Base-by-base conservation (phyloP, 2,113 vertebrate species). In the Fulmarus glacialis region DNA sequence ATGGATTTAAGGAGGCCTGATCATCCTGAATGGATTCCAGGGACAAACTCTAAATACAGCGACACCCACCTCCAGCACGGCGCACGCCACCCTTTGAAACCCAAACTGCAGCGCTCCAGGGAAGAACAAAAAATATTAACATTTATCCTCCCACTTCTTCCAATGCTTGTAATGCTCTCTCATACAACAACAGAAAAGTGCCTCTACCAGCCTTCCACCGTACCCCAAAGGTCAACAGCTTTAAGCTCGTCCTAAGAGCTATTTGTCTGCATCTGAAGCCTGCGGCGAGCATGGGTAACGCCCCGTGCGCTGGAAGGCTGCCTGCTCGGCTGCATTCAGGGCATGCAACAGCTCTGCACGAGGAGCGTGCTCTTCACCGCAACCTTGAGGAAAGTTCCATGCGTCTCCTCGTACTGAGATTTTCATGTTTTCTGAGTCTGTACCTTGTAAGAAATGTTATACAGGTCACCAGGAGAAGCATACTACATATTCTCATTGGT, bases 71-170 rank as follows among this genome's bases (percentile, higher is more conserved):
- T 29, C n/a, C 42, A 15, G 59, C 64, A 52, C 8, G 2, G 43
- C 8, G 1, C 15, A 0, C 1, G 12, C 42, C 3, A 0, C 11
- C 22, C 66, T 72, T 64, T 10, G 0, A 34, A 55, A 42, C 48
- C 48, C 64, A 3, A 29, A 5, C 9, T 48, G 78, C 78, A 88
- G 64, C 15, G 1, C 36, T 23, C 36, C 64, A 7, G 64, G 32
- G 38, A 52, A 36, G 56, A 70, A 23, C 21, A 50, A 5, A 43
- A 27, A 8, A 7, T 21, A 10, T 2, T 5, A 4, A 32, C 48
- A 30, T 8, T 48, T 43, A 23, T 12, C 59, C 34, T 24, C 22
- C 45, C 17, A 2, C 45, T 32, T 34, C 47, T 67, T 14, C 60
- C 66, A 40, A 4, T 0, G 1, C 47, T 43, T 9, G 2, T 0